phyloP scores from a whole-genome alignment of 2,888 invertebrate species.

The Drosophila pegasa region DNA sequence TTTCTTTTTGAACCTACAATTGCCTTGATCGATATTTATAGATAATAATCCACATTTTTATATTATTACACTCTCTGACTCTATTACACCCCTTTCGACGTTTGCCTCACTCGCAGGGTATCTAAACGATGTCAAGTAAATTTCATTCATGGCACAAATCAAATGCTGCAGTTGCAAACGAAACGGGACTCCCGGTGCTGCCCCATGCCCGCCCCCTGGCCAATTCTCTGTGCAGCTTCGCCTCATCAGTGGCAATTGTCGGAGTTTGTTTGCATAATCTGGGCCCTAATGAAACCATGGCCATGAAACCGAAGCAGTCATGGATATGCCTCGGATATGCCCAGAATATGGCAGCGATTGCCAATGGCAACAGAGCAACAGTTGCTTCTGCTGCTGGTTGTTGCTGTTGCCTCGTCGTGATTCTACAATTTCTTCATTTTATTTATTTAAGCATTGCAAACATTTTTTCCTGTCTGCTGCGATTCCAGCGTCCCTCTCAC shows the following conservation, averaged over 20 bases:
- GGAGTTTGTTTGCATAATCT: conserved; percentile 82
- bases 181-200: conserved; percentile 24
- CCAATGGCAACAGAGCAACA: conserved; percentile 34
- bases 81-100: background rate
- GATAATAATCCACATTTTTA: background rate
- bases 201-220: background rate
- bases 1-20: background rate
- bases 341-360: conserved; percentile 42
- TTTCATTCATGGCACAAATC: conserved; percentile 73
- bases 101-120: conserved; percentile 3
- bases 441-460: conserved; percentile 79
- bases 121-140: conserved; percentile 33
- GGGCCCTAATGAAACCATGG: conserved; percentile 83
- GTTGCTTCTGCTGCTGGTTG: conserved; percentile 34
- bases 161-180: conserved; percentile 37
- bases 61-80: background rate
- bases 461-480: conserved; percentile 70
- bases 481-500: conserved; percentile 25
- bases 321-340: conserved; percentile 42
- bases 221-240: conserved; percentile 15
- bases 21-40: background rate
- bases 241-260: conserved; percentile 65
- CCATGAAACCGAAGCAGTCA: conserved; percentile 61
- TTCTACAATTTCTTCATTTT: conserved; percentile 81
- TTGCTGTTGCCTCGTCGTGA: conserved; percentile 66